Evolutionary conservation across 2,888 invertebrate genomes (phyloP), one percentile per base, ranked within the genome.

Genomic region (Cephus pygmeus): DNA sequence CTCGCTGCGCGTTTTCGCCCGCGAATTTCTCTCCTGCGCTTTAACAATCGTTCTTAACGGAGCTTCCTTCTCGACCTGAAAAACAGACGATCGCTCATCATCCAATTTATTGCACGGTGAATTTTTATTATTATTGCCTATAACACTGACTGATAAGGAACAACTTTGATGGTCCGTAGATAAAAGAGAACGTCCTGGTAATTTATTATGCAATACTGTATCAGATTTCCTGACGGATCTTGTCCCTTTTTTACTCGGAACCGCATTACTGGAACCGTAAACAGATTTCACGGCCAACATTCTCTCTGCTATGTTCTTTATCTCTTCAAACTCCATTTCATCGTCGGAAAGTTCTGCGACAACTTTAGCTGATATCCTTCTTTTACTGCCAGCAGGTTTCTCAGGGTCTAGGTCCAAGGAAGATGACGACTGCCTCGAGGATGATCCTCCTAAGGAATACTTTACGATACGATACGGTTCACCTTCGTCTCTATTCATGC

Each of bases 41-140:
- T 56, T 56, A 56, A 56, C 23, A 23, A 56, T 9, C 56, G 56
- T 56, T 56, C 6, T 56, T 40, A 75, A 77, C 11, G 76, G 33
- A 75, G 77, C 76, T 68, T 73, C 77, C 76, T 23, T 69, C 71
- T 79, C 69, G n/a, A 79, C 79, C 82, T 83, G 82, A 80, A 82
- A 83, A 79, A 82, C 77, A 82, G 75, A 56, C 75, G 79, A 12
- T 76, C 69, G 75, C 73, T 79, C 68, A 78, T 75, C 78, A 77
- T 31, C 69, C 34, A 69, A 74, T 15, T 71, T 35, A 34, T 56
- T 56, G 56, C 56, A 23, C 23, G 2, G 6, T 23, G 56, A 56
- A 56, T 56, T 23, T 56, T 23, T 56, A 2, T 6, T 56, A 23
- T 56, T 23, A 23, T 56, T 23, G 56, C 23, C 56, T 56, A 23